Base-by-base conservation (phyloP, 2,797 vertebrate species). In the Erpetoichthys calabaricus region DNA sequence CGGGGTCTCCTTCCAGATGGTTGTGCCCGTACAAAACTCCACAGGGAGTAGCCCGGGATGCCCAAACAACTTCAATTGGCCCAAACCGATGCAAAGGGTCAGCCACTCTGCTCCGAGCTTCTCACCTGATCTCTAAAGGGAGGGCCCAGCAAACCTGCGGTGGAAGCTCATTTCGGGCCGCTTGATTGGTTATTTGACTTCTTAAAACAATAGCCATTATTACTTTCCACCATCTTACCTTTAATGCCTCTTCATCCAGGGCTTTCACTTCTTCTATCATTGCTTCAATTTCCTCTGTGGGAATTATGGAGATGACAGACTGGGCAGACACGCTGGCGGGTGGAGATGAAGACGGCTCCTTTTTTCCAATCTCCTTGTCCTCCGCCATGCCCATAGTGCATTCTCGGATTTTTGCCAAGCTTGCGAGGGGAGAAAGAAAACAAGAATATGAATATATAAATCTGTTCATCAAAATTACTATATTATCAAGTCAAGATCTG, bases 221-320 rank as follows among this genome's bases (percentile, higher is more conserved):
- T 25, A 25, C 25, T 25, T 25, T 25, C 25, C 25, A 25, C 25
- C 25, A 25, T 25, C 25, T 25, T 65, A 94, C 94, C 86, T 90
- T 90, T 63, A 97, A 66, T 0, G 85, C 85, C 2, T 86, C 87
- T 62, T 91, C 81, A 0, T 95, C 91, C 56, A 98, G 75, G 6
- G 67, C 71, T 67, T 82, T 83, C 58, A 95, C 91, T 75, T 97
- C 92, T 71, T 92, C 80, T 25, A 95, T 84, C 66, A 97, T 86
- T 45, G 61, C 71, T 60, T 78, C 66, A 45, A 93, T 71, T 60
- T 92, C 91, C 63, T 90, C 73, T 5, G 80, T 60, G 3, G 86
- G 89, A 66, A 98, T 84, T 56, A 87, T 79, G 58, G 91, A 91
- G 68, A 96, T 86, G 61, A 94, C 86, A 0, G 91, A 87, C 62